Conservation (phyloP, 2,797 vertebrate genomes). For the Gallinago nigripennis region DNA sequence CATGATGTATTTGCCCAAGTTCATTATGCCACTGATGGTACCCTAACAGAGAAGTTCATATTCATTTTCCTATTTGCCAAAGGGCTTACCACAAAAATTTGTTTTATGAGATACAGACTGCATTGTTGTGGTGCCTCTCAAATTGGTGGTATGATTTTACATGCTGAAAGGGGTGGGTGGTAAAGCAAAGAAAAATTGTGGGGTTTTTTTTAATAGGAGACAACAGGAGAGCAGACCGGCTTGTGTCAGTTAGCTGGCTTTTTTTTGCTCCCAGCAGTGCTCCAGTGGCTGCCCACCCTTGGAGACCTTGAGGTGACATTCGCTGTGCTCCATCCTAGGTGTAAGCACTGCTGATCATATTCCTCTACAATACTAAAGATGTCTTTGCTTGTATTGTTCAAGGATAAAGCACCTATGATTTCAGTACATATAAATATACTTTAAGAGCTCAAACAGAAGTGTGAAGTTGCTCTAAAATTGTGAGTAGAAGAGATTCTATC, state of each 20-base stretch:
- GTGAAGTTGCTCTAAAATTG: not conserved
- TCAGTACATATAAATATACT: not conserved
- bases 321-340: not conserved
- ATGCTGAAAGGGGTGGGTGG: not conserved
- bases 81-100: not conserved
- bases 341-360: not conserved
- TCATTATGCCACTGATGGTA: not conserved
- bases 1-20: not conserved
- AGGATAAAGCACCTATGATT: not conserved
- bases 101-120: not conserved
- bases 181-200: not conserved
- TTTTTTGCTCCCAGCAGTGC: not conserved
- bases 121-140: not conserved
- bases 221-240: not conserved
- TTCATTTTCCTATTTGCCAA: not conserved
- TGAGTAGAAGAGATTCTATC: not conserved
- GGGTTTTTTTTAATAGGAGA: not conserved
- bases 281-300: not conserved
- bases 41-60: not conserved
- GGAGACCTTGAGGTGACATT: not conserved
- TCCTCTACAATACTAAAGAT: not conserved
- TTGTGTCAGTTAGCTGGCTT: not conserved
- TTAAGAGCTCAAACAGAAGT: not conserved
- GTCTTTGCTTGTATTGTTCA: not conserved
- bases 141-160: not conserved